Percentiles rank a stretch among this genome's conserved stretches.
Evolutionary conservation across 1,140 invertebrate genomes (phyloP).

Genomic region (Trichonephila clavata): DNA sequence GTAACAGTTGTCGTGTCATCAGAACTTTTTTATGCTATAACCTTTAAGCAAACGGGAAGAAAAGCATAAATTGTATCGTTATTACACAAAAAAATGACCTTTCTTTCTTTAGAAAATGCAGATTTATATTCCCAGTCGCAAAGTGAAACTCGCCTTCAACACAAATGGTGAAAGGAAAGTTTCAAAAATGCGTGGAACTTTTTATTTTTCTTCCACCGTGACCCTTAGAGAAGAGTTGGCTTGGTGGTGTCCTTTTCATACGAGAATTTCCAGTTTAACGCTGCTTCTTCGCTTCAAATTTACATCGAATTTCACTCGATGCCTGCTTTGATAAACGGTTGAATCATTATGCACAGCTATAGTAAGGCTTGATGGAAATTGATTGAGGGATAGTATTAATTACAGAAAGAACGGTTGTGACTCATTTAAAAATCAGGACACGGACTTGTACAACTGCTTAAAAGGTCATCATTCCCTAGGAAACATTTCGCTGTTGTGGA

Average conservation of each 20-base stretch:
- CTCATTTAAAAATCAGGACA: constrained; percentile 10
- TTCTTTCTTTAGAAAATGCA: too few species aligned
- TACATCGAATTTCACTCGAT: neutral
- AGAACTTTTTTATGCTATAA: too few species aligned
- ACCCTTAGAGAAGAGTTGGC: neutral
- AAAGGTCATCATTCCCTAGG: constrained; percentile 31
- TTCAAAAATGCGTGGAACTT: too few species aligned
- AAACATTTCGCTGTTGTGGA: neutral
- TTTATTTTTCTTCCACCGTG: neutral
- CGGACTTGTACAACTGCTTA: neutral
- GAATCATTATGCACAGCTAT: neutral
- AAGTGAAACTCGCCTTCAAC: neutral
- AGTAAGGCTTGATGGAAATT: neutral
- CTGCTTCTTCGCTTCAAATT: neutral
- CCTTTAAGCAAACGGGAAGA: too few species aligned
- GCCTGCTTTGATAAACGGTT: neutral
- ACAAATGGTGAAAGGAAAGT: neutral
- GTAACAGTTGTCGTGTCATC: too few species aligned
- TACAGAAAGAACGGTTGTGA: neutral
- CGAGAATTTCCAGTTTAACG: constrained; percentile 51
- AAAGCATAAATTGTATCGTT: too few species aligned
- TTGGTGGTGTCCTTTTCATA: constrained; percentile 25
- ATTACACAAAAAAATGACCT: too few species aligned
- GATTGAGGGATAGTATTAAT: constrained; percentile 38
- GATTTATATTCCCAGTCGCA: neutral